phyloP scores from a whole-genome alignment of 1,140 invertebrate genomes.

The Diplogasteroides magnus region DNA sequence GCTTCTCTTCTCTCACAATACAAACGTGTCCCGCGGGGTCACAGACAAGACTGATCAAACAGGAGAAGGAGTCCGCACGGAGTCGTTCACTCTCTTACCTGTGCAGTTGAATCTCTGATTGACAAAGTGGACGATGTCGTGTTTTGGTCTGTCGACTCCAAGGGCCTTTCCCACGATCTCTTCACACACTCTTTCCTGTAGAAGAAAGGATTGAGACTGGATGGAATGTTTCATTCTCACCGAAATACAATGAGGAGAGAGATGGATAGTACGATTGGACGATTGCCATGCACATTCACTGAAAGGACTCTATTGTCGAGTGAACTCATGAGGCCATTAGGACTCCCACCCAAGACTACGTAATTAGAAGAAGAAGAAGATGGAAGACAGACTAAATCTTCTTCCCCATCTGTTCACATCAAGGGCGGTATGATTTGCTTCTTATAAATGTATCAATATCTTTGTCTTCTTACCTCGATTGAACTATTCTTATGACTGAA shows the following conservation, averaged over 20 bases:
- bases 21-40: too few species aligned
- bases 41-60: too few species aligned
- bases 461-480: background rate
- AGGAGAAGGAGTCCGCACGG: too few species aligned
- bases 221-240: background rate
- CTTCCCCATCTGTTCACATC: background rate
- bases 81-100: too few species aligned
- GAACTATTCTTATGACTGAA: background rate
- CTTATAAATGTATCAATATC: background rate
- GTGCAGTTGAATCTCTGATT: background rate
- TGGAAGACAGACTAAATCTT: background rate
- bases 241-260: background rate
- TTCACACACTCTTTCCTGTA: too few species aligned
- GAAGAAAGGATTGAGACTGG: too few species aligned
- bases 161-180: background rate
- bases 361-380: background rate
- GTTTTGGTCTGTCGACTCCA: background rate
- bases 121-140: background rate
- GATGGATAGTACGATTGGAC: background rate
- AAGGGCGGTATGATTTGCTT: background rate
- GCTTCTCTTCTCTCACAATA: too few species aligned
- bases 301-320: background rate
- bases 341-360: background rate
- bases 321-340: background rate
- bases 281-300: background rate